Evolutionary conservation across 2,797 vertebrate genomes (phyloP).

Genomic region (Amblyraja radiata): DNA sequence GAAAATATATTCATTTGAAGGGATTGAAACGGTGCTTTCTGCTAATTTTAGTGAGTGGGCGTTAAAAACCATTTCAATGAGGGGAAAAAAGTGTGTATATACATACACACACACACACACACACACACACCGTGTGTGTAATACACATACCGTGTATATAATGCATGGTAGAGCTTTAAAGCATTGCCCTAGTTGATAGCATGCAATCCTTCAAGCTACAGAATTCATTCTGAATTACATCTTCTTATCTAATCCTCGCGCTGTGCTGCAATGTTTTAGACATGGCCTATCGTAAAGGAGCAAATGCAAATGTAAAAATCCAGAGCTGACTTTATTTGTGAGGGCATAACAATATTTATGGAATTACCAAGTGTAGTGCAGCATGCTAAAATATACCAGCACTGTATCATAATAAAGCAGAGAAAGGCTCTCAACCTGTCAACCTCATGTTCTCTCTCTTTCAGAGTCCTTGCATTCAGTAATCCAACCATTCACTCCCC

Average conservation of each 20-base stretch:
- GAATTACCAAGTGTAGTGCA: background rate
- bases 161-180: background rate
- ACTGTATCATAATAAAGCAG: too few relatives aligned
- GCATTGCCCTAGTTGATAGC: background rate
- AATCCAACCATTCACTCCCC: background rate
- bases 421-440: background rate
- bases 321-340: background rate
- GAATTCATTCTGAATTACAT: background rate
- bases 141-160: too few relatives aligned
- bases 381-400: too few relatives aligned
- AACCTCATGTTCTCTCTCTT: background rate
- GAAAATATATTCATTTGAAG: background rate
- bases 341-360: background rate
- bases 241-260: background rate
- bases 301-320: background rate
- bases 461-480: background rate
- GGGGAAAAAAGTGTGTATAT: background rate
- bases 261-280: background rate
- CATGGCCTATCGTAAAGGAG: background rate
- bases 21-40: background rate
- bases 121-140: too few relatives aligned
- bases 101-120: background rate
- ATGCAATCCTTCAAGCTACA: background rate
- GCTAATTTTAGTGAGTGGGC: background rate
- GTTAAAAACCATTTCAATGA: background rate